Evolutionary conservation across 2,797 vertebrate species (phyloP).

Genomic region (Dermochelys coriacea): DNA sequence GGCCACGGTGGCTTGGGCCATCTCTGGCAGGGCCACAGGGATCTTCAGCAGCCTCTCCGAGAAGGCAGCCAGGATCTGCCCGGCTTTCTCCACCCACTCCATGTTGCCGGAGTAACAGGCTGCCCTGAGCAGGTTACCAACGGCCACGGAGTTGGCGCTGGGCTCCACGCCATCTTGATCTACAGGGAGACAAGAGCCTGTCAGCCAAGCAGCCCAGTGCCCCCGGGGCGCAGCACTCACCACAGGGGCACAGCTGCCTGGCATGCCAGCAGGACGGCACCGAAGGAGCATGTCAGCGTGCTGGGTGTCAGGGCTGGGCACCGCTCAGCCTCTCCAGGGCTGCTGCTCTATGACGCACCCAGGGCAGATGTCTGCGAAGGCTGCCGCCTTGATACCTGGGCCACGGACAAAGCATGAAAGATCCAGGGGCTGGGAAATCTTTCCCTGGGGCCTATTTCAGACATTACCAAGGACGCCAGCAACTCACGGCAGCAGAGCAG

Average conservation of each 20-base stretch:
- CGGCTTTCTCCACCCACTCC: constrained; percentile 88
- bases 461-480: neutral
- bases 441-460: neutral
- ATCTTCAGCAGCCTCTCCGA: constrained; percentile 88
- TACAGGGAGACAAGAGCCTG: constrained; percentile 55
- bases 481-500: neutral
- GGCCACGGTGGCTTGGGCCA: constrained; percentile 86
- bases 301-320: neutral
- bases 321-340: neutral
- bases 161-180: constrained; percentile 96
- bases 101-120: constrained; percentile 85
- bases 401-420: neutral
- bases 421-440: neutral
- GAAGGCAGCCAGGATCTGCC: constrained; percentile 88
- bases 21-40: constrained; percentile 90
- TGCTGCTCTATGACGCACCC: neutral
- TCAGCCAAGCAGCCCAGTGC: neutral
- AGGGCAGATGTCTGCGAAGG: neutral
- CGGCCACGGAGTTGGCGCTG: constrained; percentile 89
- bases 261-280: neutral
- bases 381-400: neutral
- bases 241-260: neutral
- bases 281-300: neutral
- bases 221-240: neutral
- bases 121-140: constrained; percentile 90